Conservation (phyloP, 2,113 vertebrate species). For the Oryzias javanicus region DNA sequence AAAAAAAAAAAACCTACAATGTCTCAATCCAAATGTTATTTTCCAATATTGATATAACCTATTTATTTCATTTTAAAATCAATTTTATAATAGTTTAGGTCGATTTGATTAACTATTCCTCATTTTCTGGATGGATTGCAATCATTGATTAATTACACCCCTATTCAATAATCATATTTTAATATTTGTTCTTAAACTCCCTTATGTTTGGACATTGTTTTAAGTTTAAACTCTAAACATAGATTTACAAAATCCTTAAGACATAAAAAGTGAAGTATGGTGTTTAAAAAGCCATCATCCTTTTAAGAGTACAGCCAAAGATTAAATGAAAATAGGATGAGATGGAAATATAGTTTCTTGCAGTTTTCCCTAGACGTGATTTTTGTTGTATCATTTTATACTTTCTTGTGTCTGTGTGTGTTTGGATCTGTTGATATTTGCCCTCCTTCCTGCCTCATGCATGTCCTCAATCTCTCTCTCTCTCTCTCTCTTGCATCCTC, state of each 20-base stretch:
- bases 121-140: too few species aligned
- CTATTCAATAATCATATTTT: too few species aligned
- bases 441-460: constrained; percentile 52
- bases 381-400: not conserved
- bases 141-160: too few species aligned
- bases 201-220: too few species aligned
- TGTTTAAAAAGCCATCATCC: constrained; percentile 23
- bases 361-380: constrained; percentile 22
- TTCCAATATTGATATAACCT: too few species aligned
- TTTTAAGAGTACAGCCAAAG: constrained; percentile 20
- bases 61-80: too few species aligned
- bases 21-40: too few species aligned
- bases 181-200: too few species aligned
- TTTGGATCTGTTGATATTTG: constrained; percentile 59
- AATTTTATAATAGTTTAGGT: too few species aligned
- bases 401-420: constrained; percentile 45
- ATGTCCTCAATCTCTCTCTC: constrained; percentile 39
- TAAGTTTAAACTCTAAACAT: too few species aligned
- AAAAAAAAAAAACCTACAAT: too few species aligned
- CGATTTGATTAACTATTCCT: too few species aligned
- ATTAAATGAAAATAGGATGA: not conserved
- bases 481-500: constrained; percentile 21
- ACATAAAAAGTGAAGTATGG: constrained; percentile 20
- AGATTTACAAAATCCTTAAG: not conserved
- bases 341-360: constrained; percentile 19